phyloP scores from a whole-genome alignment of 2,888 invertebrate species.

The Tyria jacobaeae region DNA sequence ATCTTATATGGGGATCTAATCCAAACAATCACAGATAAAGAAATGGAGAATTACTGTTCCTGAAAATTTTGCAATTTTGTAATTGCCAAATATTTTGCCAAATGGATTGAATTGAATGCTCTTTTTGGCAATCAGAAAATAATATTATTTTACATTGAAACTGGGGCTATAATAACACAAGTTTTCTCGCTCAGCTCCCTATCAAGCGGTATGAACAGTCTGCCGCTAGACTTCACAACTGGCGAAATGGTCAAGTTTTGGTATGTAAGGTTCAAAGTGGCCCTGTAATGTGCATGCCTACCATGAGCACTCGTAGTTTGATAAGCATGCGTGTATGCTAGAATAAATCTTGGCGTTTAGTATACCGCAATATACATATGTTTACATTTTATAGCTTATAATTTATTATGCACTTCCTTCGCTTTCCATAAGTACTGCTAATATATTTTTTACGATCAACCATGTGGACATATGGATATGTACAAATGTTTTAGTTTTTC shows the following conservation, averaged over 20 bases:
- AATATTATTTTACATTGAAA: not conserved
- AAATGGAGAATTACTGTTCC: not conserved
- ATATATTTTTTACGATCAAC: not conserved
- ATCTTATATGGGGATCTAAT: not conserved
- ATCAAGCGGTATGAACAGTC: constrained; percentile 73
- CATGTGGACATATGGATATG: not conserved
- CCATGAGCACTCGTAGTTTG: constrained; percentile 16
- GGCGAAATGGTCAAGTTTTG: constrained; percentile 77
- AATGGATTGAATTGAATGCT: not conserved
- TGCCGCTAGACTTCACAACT: constrained; percentile 78
- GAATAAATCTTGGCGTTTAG: constrained; percentile 20
- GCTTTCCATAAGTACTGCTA: not conserved
- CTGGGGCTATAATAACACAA: constrained; percentile 24
- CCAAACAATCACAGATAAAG: not conserved
- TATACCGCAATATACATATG: constrained; percentile 6
- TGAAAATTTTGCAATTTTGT: not conserved
- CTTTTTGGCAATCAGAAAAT: not conserved
- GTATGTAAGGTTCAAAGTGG: constrained; percentile 63
- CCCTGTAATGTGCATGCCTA: constrained; percentile 43
- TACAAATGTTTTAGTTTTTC: not conserved
- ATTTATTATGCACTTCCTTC: not conserved
- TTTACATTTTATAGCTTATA: not conserved
- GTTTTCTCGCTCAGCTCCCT: constrained; percentile 69
- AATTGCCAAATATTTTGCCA: not conserved
- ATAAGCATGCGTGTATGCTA: constrained; percentile 7